Conservation (phyloP, 2,797 vertebrate species). For the Rhinatrema bivittatum region DNA sequence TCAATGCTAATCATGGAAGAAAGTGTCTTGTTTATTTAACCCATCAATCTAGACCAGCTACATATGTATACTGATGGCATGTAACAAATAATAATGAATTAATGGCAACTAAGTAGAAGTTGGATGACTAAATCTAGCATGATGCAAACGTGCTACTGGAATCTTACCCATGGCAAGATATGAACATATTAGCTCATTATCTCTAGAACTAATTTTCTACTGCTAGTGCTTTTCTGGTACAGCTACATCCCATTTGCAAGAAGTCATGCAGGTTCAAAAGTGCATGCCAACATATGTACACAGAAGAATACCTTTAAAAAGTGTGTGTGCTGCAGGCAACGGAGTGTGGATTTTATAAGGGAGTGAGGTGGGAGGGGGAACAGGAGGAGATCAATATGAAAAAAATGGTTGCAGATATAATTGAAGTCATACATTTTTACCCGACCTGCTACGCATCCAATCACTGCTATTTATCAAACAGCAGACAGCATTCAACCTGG, state of each 20-base stretch:
- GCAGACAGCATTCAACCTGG: slow-evolving; percentile 56
- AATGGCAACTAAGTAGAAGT: no score
- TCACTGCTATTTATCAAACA: slow-evolving; percentile 72
- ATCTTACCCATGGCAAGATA: slow-evolving; percentile 23
- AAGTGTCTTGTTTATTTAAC: no score
- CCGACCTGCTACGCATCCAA: slow-evolving; percentile 55
- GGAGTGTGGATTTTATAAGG: slow-evolving; percentile 45
- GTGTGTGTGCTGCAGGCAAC: slow-evolving; percentile 40
- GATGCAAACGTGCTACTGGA: no score
- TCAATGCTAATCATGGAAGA: no score
- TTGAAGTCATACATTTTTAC: slow-evolving; percentile 67
- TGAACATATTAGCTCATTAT: slow-evolving; percentile 18
- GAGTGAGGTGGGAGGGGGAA: no score
- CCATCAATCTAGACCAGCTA: no score
- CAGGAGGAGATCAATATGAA: slow-evolving; percentile 56
- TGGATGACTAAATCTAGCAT: no score
- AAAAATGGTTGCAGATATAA: slow-evolving; percentile 58
- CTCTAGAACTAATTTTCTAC: slow-evolving; percentile 15
- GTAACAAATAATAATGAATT: no score
- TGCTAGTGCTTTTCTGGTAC: slow-evolving; percentile 12
- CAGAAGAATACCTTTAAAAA: slow-evolving; percentile 47
- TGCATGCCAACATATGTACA: slow-evolving; percentile 36
- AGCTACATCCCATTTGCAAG: slow-evolving; percentile 5
- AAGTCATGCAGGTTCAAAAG: slow-evolving; percentile 39
- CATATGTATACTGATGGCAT: no score